A percentile compares a stretch with the other conserved stretches of the same genome.
Evolutionary conservation across 2,888 invertebrate genomes (phyloP).

Genomic region (Euphydryas editha): DNA sequence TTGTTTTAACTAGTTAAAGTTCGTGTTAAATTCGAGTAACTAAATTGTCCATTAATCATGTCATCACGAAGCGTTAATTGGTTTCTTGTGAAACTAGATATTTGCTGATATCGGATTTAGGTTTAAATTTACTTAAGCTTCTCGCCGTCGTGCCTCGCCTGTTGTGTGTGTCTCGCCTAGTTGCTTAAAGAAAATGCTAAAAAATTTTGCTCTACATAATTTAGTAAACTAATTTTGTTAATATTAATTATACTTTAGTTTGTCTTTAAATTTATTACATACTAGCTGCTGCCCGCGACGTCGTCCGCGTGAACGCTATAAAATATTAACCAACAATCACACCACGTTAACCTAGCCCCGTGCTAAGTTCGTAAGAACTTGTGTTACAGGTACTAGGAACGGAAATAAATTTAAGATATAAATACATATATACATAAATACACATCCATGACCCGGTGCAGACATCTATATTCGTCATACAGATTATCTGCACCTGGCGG

Average conservation of each 20-base stretch:
- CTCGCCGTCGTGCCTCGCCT: not conserved
- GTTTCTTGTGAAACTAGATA: constrained; percentile 37
- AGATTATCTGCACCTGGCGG: too few relatives aligned
- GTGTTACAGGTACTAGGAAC: too few relatives aligned
- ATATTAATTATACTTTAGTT: not conserved
- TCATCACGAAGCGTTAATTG: constrained; percentile 33
- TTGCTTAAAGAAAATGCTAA: not conserved
- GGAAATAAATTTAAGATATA: too few relatives aligned
- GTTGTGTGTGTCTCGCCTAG: too few relatives aligned
- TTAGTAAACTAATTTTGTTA: not conserved
- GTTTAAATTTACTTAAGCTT: constrained; percentile 25
- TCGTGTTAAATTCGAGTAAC: constrained; percentile 26
- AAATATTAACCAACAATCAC: too few relatives aligned
- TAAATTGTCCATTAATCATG: constrained; percentile 38
- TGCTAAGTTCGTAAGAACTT: too few relatives aligned
- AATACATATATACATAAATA: too few relatives aligned
- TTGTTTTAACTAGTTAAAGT: constrained; percentile 12
- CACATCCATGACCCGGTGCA: too few relatives aligned
- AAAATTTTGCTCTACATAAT: not conserved
- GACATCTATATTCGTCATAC: too few relatives aligned
- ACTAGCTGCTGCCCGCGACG: too few relatives aligned
- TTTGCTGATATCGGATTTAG: constrained; percentile 32
- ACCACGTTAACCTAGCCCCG: too few relatives aligned
- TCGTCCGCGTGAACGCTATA: too few relatives aligned
- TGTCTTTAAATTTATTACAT: not conserved